Base-by-base conservation (phyloP, 2,888 invertebrate genomes). In the Acronicta aceris region DNA sequence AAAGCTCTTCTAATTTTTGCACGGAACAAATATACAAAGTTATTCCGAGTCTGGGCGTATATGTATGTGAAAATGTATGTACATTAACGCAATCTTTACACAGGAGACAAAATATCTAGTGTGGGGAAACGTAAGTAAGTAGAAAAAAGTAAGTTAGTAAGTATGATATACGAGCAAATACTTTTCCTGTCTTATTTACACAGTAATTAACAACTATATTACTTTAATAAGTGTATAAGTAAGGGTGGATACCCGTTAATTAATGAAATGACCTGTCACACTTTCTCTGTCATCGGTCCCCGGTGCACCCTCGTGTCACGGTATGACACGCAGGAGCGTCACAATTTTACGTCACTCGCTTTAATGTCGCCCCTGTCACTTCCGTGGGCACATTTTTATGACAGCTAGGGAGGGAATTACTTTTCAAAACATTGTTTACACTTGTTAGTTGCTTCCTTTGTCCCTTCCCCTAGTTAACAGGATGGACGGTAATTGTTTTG, bases 231-330 rank as follows among this genome's bases (percentile, higher is more conserved):
- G 17, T 27, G 13, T 21, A 21, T 3, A 21, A 3, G 7, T 47
- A 52, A 66, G 50, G 16, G 15, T 13, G 53, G 48, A 78, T 74
- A 73, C 79, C 46, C 45, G 68, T 83, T 88, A 89, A 89, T 89
- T 90, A 88, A 74, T 69, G 64, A 81, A 85, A 84, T 84, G 78
- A 77, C 76, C 70, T 81, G 82, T 83, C 80, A 86, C 78, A 67
- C 77, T 83, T 78, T 67, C 68, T 58, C 62, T 77, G 82, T 79
- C 82, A 81, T 78, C 78, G 78, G 70, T 82, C 83, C 82, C 85
- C 68, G 56, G 79, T 72, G 78, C 61, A 66, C 81, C 82, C 75
- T 75, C 67, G 70, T 81, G 83, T 79, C 82, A 78, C 71, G 65
- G 72, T 76, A 65, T 76, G 81, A 70, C 79, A 75, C 69, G 68